A percentile compares a stretch with the other conserved stretches of the same genome.
These are phyloP conservation scores for Loris lydekkerianus DNA, from an alignment of 2,797 vertebrate species.

Conservation along the genomic window DNA sequence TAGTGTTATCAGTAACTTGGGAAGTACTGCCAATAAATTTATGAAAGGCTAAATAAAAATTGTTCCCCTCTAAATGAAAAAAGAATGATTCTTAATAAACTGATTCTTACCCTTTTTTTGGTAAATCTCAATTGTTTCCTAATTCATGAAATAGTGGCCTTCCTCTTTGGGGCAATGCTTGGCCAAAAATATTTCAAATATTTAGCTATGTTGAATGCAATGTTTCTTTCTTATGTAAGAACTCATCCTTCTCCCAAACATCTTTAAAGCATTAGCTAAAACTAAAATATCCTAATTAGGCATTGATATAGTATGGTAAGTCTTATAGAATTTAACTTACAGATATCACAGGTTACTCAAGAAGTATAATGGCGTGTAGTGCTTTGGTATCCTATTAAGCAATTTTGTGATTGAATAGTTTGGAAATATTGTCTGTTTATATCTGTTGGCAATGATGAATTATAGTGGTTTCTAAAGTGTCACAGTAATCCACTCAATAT, in stretches of 20 bases:
- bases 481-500: not conserved
- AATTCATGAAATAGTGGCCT: not conserved
- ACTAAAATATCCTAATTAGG: not conserved
- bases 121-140: not conserved
- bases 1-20: not conserved
- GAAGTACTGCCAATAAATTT: not conserved
- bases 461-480: not conserved
- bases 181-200: constrained; percentile 13
- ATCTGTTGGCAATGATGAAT: not conserved
- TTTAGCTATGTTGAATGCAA: constrained; percentile 30
- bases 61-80: not conserved
- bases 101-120: not conserved
- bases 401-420: not conserved
- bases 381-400: not conserved
- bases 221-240: not conserved
- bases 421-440: not conserved
- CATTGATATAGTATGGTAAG: not conserved
- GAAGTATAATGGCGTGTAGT: not conserved
- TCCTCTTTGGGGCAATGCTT: not conserved
- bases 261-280: not conserved
- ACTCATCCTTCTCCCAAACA: not conserved
- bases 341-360: not conserved
- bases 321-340: not conserved
- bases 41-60: constrained; percentile 43
- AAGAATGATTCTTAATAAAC: not conserved